Conservation (phyloP, 1,140 invertebrate species). For the Leptinotarsa defecta region DNA sequence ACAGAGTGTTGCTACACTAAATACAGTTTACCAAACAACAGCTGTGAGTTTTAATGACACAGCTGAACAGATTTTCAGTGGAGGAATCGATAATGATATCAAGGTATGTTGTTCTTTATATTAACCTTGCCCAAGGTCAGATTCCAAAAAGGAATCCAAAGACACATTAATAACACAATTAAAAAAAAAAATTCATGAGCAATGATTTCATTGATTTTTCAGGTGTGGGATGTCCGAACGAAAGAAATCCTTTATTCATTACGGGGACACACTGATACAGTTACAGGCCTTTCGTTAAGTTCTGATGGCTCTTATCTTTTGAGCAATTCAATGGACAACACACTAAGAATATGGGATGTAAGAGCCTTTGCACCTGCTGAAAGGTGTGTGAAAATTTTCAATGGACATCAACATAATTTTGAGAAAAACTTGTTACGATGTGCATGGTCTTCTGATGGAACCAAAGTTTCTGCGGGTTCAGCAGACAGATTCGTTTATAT, state of each 20-base stretch:
- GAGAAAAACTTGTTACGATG: slow-evolving; percentile 92
- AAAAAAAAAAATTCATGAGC: too few species aligned
- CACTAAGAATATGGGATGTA: slow-evolving; percentile 81
- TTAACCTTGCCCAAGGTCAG: too few species aligned
- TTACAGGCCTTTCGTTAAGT: slow-evolving; percentile 91
- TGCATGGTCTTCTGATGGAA: slow-evolving; percentile 88
- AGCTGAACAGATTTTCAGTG: slow-evolving; percentile 86
- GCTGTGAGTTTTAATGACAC: slow-evolving; percentile 95
- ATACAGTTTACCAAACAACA: slow-evolving; percentile 85
- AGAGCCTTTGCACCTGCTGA: slow-evolving; percentile 84
- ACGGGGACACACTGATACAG: slow-evolving; percentile 88
- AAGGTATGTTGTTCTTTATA: slow-evolving; percentile 64
- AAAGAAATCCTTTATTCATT: slow-evolving; percentile 85
- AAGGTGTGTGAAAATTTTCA: slow-evolving; percentile 90
- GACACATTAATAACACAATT: too few species aligned
- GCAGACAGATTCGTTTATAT: slow-evolving; percentile 95
- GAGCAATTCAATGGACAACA: slow-evolving; percentile 98
- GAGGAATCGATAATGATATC: slow-evolving; percentile 96
- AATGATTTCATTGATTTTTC: not conserved
- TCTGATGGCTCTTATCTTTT: slow-evolving; percentile 94
- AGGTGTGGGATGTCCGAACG: slow-evolving; percentile 92
- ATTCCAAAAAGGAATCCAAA: too few species aligned
- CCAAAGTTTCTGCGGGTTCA: slow-evolving; percentile 83
- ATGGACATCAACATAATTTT: slow-evolving; percentile 91
- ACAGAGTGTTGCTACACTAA: slow-evolving; percentile 76